Conservation (phyloP, 2,888 invertebrate species). For the Drosophila suboccidentalis region DNA sequence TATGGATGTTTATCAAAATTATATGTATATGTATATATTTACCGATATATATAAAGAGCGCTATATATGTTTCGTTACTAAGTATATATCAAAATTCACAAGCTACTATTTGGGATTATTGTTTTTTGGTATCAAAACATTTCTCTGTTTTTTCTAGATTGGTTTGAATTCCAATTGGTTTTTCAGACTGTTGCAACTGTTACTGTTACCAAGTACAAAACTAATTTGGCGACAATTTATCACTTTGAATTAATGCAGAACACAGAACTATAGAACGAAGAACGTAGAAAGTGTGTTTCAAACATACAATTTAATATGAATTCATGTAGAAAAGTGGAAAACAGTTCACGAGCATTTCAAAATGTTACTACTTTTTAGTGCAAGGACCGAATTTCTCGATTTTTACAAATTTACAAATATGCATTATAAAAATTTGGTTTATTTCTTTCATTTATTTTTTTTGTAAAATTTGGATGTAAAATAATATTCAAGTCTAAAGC, state of each 20-base stretch:
- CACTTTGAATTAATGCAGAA: conserved; percentile 60
- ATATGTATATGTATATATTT: conserved; percentile 68
- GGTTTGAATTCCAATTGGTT: conserved; percentile 44
- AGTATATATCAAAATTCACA: conserved; percentile 67
- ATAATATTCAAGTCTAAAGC: conserved; percentile 24
- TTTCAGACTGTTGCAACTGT: conserved; percentile 64
- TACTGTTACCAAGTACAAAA: conserved; percentile 64
- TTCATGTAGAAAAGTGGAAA: conserved; percentile 10
- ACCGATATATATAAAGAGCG: conserved; percentile 61
- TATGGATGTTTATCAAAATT: conserved; percentile 53
- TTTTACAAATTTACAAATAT: conserved; percentile 4
- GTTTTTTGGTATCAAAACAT: conserved; percentile 60
- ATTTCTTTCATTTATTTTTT: conserved; percentile 1
- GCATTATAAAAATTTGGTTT: conserved; percentile 10
- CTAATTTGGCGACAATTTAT: conserved; percentile 54
- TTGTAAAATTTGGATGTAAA: background rate
- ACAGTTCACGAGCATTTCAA: conserved; percentile 29
- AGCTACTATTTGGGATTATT: conserved; percentile 67
- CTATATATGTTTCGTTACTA: conserved; percentile 54
- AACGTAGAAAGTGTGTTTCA: conserved; percentile 31
- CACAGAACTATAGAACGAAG: conserved; percentile 10
- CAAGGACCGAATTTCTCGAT: conserved; percentile 15
- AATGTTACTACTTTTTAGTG: conserved; percentile 34
- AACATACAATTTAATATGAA: conserved; percentile 36
- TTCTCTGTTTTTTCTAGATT: conserved; percentile 32